Base-by-base conservation (phyloP, 2,888 invertebrate genomes). In the Vesta saturnalis region DNA sequence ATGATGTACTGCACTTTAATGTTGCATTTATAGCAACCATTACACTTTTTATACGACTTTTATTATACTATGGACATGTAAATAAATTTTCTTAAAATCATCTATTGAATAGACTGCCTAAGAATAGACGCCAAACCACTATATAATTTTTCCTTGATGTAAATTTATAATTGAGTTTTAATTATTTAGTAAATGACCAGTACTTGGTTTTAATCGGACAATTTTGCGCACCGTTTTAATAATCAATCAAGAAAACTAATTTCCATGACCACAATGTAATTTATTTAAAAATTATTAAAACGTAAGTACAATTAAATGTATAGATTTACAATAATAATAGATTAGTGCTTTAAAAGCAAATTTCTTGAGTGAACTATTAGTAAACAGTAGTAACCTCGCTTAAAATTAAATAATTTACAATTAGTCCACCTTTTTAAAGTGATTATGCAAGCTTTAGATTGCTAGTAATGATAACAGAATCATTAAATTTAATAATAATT, bases 311-410 rank as follows among this genome's bases (percentile, higher is more conserved):
- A n/a, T n/a, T n/a, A n/a, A n/a, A n/a, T n/a, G n/a, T n/a, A n/a
- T n/a, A n/a, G n/a, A n/a, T 19, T 10, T 52, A 52, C 19, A 52
- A 52, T 19, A 52, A 52, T 52, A 19, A 52, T 19, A 52, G 19
- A 18, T 52, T 52, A 52, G 19, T 52, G 52, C 52, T 52, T 19
- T 19, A 52, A 52, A 52, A 52, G 52, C 52, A 52, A 19, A 52
- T 52, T 43, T 43, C 14, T 43, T 4, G 43, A n/a, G 43, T 14
- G 43, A n/a, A n/a, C 19, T 52, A 52, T 52, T 52, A 16, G 52
- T 52, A 52, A 52, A 52, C 52, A 52, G 12, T 52, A 16, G 19
- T 21, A 52, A 52, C 52, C 52, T 52, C 52, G 52, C 19, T 52
- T 30, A 10, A 43, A 43, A 43, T 10, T n/a, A 43, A 19, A 52